Base-by-base conservation (phyloP, 2,888 invertebrate genomes). In the Sarcophaga carnaria region DNA sequence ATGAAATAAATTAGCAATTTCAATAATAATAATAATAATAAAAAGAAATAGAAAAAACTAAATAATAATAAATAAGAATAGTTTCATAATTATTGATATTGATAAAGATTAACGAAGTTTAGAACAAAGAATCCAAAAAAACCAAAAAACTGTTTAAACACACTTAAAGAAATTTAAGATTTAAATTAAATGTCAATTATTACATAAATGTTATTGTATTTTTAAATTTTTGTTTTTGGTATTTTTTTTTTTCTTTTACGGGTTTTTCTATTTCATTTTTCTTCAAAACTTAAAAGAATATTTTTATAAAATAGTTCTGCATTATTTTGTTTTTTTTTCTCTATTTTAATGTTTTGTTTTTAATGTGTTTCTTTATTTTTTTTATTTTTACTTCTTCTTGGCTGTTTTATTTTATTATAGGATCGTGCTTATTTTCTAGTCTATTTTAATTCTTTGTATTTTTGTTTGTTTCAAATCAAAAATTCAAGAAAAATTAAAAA, bases 401-500 rank as follows among this genome's bases (percentile, higher is more conserved):
- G 37, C 37, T 10, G 37, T 37, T 37, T 37, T 37, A 37, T 37
- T 37, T 37, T 37, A 37, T 10, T 84, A 63, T 81, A 81, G 78
- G 84, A 81, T 81, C 62, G 78, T 63, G 63, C 77, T 77, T 60
- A 37, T 77, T 77, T 78, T 80, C 75, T 79, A 80, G 80, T 80
- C 76, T 79, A 79, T 79, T 81, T 83, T 78, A 79, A 17, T 69
- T 82, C 59, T 69, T 49, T 86, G 37, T 37, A 37, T 37, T 37
- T 37, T 10, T 37, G 37, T 84, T 74, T 71, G 45, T 83, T 66
- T 78, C 59, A 87, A 84, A 59, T 64, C 20, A 64, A 83, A 80
- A 54, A 72, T 17, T 66, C 66, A 66, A 69, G 49, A 74, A 85
- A 69, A 54, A 79, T 11, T 70, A 76, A 45, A 37, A 10, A 37